Evolutionary conservation across 2,888 invertebrate species (phyloP).

Genomic region (Aspidiotus rigidus): DNA sequence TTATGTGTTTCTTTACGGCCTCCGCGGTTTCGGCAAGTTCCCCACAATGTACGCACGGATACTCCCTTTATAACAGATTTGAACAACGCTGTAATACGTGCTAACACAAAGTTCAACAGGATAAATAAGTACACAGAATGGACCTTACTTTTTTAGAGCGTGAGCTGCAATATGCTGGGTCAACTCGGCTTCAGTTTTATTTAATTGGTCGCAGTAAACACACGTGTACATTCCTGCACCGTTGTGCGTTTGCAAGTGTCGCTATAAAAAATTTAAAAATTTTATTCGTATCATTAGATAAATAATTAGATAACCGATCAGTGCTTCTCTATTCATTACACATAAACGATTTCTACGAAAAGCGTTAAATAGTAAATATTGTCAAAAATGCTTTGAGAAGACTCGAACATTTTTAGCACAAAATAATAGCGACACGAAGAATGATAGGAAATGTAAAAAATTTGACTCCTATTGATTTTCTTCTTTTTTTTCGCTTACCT

Average conservation of each 20-base stretch:
- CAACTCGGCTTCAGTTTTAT: slow-evolving; percentile 24
- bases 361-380: too few species aligned
- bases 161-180: slow-evolving; percentile 26
- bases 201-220: slow-evolving; percentile 13
- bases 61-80: slow-evolving; percentile 21
- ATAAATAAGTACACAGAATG: not conserved
- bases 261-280: not conserved
- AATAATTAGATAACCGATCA: too few species aligned
- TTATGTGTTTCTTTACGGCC: slow-evolving; percentile 21
- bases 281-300: not conserved
- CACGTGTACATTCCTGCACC: slow-evolving; percentile 13
- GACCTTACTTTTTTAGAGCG: slow-evolving; percentile 17
- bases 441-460: too few species aligned
- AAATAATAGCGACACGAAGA: too few species aligned
- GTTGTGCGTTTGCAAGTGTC: slow-evolving; percentile 23
- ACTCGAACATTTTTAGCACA: too few species aligned
- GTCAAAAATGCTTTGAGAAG: too few species aligned
- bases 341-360: too few species aligned
- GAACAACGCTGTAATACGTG: not conserved
- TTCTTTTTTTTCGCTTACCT: too few species aligned
- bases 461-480: too few species aligned
- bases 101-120: not conserved
- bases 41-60: slow-evolving; percentile 30
- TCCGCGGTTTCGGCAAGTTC: slow-evolving; percentile 21
- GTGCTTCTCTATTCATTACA: too few species aligned